Conservation (phyloP, 2,797 vertebrate genomes). For the Lagocephalus sceleratus region DNA sequence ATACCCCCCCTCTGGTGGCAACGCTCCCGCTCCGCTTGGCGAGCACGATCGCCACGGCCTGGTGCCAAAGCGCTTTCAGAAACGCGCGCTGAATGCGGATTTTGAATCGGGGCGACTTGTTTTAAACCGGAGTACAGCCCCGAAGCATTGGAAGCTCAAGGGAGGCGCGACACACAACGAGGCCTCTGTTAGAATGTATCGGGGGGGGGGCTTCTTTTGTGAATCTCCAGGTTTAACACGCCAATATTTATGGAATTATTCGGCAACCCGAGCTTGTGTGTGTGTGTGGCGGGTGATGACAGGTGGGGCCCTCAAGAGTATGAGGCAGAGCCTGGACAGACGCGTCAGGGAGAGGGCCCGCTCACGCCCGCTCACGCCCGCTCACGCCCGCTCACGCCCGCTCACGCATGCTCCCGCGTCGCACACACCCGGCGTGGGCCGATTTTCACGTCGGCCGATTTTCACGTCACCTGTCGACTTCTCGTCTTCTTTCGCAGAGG, state of each 20-base stretch:
- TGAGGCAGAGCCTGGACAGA: background rate
- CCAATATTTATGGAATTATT: background rate
- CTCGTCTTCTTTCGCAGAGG: conserved; percentile 71
- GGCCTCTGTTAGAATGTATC: background rate
- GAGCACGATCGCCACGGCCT: conserved; percentile 7
- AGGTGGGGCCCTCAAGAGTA: background rate
- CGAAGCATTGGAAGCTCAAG: background rate
- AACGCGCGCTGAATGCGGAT: background rate
- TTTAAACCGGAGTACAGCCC: background rate
- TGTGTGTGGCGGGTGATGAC: background rate
- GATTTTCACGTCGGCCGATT: too few species aligned
- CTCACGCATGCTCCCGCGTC: too few species aligned
- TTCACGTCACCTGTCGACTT: background rate
- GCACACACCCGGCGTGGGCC: too few species aligned
- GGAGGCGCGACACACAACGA: conserved; percentile 6
- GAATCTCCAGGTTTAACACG: conserved; percentile 46
- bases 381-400: too few species aligned
- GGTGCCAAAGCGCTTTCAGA: conserved; percentile 12
- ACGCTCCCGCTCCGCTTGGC: background rate
- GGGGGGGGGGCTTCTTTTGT: background rate
- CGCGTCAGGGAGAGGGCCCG: too few species aligned
- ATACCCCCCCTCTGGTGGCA: too few species aligned
- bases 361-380: too few species aligned
- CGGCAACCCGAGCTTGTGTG: background rate
- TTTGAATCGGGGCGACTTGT: background rate